These are phyloP conservation scores for Pogonocichla stellata DNA, from an alignment of 2,113 vertebrate species.

Conservation along the genomic window DNA sequence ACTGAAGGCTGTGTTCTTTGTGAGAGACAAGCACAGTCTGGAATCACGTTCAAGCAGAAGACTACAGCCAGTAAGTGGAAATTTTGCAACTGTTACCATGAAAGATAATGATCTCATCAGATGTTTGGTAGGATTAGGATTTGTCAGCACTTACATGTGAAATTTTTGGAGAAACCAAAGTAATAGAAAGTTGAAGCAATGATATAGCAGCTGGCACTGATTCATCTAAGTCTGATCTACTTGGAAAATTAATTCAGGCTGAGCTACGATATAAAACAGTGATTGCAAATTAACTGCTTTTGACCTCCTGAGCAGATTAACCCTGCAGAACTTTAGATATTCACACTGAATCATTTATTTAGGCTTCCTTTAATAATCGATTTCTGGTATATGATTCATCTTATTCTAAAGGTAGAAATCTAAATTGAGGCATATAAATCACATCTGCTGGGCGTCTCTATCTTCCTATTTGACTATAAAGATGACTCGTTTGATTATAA, in stretches of 20 bases:
- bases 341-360: background rate
- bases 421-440: constrained; percentile 12
- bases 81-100: background rate
- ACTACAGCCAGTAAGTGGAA: background rate
- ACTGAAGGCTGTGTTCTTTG: background rate
- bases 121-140: background rate
- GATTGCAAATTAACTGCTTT: background rate
- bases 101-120: background rate
- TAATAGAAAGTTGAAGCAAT: background rate
- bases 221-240: background rate
- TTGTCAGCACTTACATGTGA: background rate
- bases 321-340: background rate
- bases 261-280: background rate
- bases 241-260: background rate
- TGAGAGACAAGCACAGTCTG: background rate
- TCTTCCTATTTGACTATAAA: constrained; percentile 30
- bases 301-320: background rate
- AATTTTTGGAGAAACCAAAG: background rate
- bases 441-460: background rate
- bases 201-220: background rate
- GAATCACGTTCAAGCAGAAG: background rate
- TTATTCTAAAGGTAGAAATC: constrained; percentile 1
- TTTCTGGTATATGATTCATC: constrained; percentile 3
- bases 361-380: background rate
- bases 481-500: constrained; percentile 44